phyloP scores from a whole-genome alignment of 1,140 invertebrate species.

The Armadillidium nasatum region DNA sequence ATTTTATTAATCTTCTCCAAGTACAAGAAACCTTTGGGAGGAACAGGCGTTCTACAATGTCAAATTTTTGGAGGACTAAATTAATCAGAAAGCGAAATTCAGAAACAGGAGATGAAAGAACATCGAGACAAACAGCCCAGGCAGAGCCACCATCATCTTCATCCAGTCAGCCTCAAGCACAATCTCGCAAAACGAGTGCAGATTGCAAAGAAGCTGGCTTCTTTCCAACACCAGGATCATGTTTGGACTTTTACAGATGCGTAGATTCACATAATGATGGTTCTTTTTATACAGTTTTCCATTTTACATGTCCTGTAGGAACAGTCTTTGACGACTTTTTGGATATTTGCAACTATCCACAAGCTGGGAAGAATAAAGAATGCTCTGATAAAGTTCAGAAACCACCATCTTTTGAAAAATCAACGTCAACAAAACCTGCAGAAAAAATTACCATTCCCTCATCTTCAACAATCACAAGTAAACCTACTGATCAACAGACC shows the following conservation, averaged over 20 bases:
- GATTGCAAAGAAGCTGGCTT: conserved; percentile 59
- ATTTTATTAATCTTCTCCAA: too few relatives aligned
- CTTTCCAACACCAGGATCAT: conserved; percentile 60
- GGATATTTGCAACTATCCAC: conserved; percentile 44
- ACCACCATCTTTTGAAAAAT: conserved; percentile 21
- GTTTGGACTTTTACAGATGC: conserved; percentile 67
- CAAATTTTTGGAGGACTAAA: too few relatives aligned
- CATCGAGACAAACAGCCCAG: neutral
- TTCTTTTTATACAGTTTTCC: conserved; percentile 54
- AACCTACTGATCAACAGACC: neutral
- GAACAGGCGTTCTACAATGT: too few relatives aligned
- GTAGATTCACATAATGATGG: conserved; percentile 58
- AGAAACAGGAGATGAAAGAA: too few relatives aligned
- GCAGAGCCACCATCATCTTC: neutral
- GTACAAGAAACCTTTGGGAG: too few relatives aligned
- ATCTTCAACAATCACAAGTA: too few relatives aligned
- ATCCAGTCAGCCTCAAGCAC: neutral
- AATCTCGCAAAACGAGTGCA: neutral
- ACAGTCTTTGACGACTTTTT: conserved; percentile 50
- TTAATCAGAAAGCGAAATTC: too few relatives aligned
- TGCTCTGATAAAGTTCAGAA: conserved; percentile 27
- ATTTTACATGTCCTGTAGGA: conserved; percentile 49
- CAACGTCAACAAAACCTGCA: neutral
- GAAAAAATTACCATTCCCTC: neutral
- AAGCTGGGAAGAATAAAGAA: conserved; percentile 30